Conservation (phyloP, 1,140 invertebrate species). For the Drusus annulatus region DNA sequence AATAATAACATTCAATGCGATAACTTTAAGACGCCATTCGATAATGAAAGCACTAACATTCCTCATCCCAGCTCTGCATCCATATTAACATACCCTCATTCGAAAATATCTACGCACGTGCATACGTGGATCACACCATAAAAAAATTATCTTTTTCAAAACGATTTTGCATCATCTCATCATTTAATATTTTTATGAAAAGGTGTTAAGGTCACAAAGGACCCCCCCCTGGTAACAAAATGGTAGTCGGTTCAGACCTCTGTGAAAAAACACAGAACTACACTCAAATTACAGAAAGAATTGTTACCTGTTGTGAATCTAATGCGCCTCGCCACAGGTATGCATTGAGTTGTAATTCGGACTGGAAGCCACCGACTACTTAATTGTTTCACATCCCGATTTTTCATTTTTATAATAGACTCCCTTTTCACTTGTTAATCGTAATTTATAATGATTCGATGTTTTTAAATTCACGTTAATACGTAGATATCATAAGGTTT, state of each 20-base stretch:
- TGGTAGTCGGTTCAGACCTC: background rate
- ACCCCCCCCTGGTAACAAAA: background rate
- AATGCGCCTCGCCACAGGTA: conserved; percentile 1
- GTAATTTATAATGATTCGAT: too few species aligned
- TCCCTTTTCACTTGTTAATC: conserved; percentile 9
- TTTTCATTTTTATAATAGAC: background rate
- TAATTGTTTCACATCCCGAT: conserved; percentile 15
- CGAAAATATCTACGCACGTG: too few species aligned
- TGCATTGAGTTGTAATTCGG: background rate
- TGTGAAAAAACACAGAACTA: background rate
- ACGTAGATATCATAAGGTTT: too few species aligned
- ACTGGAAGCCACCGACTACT: conserved; percentile 14
- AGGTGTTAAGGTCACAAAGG: conserved; percentile 2
- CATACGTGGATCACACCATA: too few species aligned
- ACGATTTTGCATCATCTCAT: too few species aligned
- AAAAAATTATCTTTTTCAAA: too few species aligned
- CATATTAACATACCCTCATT: too few species aligned
- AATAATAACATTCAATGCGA: too few species aligned
- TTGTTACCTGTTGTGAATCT: conserved; percentile 4
- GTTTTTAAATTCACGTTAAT: too few species aligned
- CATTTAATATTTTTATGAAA: background rate
- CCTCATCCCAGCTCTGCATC: too few species aligned
- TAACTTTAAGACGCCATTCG: too few species aligned
- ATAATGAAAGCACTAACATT: too few species aligned
- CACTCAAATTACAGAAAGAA: background rate